Conservation (phyloP, 1,140 invertebrate species). For the Brachionus sp. region DNA sequence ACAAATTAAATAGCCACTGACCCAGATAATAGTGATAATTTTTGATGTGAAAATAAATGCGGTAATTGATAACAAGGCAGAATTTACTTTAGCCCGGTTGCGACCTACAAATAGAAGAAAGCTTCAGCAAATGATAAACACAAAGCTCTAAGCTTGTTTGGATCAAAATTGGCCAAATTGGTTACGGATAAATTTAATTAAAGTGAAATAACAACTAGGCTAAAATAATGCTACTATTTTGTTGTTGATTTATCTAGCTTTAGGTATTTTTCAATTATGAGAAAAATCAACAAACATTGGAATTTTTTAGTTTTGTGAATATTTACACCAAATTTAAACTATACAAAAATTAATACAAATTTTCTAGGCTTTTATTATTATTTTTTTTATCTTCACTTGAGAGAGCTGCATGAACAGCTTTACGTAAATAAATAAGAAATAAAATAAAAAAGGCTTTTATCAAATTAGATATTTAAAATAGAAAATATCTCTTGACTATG, state of each 20-base stretch:
- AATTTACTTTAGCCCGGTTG: background rate
- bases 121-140: background rate
- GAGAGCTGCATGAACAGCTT: background rate
- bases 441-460: background rate
- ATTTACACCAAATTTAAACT: background rate
- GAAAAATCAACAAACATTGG: background rate
- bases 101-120: background rate
- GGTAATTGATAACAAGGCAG: background rate
- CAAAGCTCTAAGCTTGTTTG: background rate
- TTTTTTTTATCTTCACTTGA: too few relatives aligned
- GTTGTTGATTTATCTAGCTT: background rate
- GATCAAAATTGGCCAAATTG: background rate
- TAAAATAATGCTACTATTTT: background rate
- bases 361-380: too few relatives aligned
- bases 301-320: background rate
- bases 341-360: background rate
- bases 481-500: background rate
- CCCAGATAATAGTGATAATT: background rate
- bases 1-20: background rate
- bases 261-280: background rate
- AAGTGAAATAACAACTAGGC: background rate
- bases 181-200: background rate
- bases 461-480: background rate
- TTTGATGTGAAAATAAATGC: background rate
- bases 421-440: background rate